A percentile compares a stretch with the other conserved stretches of the same genome.
Evolutionary conservation across 2,113 vertebrate genomes (phyloP).

Genomic region (Leiothrix lutea): DNA sequence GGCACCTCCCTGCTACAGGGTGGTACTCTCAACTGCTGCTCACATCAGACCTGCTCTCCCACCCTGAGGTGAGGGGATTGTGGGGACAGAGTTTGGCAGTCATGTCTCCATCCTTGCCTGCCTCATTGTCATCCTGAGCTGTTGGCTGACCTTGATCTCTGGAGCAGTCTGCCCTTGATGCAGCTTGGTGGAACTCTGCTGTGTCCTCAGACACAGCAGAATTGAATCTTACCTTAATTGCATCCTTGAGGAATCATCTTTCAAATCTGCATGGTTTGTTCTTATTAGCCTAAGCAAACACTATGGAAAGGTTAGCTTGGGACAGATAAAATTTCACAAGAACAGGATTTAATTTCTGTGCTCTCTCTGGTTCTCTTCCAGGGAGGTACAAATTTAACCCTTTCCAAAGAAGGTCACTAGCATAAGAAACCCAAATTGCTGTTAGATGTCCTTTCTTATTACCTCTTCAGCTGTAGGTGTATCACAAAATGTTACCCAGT

Average conservation of each 20-base stretch:
- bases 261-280: background rate
- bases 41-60: background rate
- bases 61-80: background rate
- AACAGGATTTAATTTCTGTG: background rate
- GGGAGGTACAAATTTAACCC: rapidly evolving
- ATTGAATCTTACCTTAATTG: background rate
- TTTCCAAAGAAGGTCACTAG: background rate
- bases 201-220: background rate
- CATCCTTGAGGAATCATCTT: background rate
- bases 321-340: background rate
- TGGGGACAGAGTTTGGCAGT: background rate
- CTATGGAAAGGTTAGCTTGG: background rate
- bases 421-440: background rate
- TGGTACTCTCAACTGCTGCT: background rate
- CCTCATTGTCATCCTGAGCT: background rate
- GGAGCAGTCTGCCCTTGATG: background rate
- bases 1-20: background rate
- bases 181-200: background rate
- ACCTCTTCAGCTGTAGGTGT: background rate
- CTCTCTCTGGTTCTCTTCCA: background rate
- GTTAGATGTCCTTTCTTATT: background rate
- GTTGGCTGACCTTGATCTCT: background rate
- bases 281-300: background rate
- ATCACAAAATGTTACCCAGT: background rate
- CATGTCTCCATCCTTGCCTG: background rate